These are phyloP conservation scores for Julus scandinavius DNA, from an alignment of 2,888 invertebrate species.

Conservation along the genomic window DNA sequence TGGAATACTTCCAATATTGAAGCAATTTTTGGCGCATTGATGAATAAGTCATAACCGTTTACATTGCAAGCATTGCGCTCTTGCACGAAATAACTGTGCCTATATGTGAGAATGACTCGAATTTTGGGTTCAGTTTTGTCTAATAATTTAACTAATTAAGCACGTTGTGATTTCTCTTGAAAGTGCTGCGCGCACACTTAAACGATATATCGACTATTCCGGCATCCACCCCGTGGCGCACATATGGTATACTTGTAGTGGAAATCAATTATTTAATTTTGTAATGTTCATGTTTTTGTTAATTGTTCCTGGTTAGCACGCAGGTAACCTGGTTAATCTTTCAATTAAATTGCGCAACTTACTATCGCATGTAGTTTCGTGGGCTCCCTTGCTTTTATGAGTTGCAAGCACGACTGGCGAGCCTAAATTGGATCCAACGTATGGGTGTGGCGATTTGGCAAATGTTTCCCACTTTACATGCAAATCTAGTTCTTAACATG, in stretches of 20 bases:
- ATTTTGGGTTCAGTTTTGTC: neutral
- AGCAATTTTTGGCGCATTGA: neutral
- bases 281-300: neutral
- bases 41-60: neutral
- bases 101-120: neutral
- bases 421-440: neutral
- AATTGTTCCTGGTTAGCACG: constrained; percentile 17
- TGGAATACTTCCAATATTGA: neutral
- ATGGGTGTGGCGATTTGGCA: constrained; percentile 6
- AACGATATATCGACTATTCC: neutral
- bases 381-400: neutral
- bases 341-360: neutral
- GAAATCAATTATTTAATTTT: neutral
- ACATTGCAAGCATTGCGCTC: neutral
- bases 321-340: constrained; percentile 33
- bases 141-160: constrained; percentile 16
- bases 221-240: neutral
- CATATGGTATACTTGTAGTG: neutral
- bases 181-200: neutral
- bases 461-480: neutral
- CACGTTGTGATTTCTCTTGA: constrained; percentile 14
- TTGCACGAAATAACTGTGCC: neutral
- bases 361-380: neutral
- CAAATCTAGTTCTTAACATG: neutral
- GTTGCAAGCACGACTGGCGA: neutral